Evolutionary conservation across 2,888 invertebrate species (phyloP).

Genomic region (Gastracanthus pulcherrimus): DNA sequence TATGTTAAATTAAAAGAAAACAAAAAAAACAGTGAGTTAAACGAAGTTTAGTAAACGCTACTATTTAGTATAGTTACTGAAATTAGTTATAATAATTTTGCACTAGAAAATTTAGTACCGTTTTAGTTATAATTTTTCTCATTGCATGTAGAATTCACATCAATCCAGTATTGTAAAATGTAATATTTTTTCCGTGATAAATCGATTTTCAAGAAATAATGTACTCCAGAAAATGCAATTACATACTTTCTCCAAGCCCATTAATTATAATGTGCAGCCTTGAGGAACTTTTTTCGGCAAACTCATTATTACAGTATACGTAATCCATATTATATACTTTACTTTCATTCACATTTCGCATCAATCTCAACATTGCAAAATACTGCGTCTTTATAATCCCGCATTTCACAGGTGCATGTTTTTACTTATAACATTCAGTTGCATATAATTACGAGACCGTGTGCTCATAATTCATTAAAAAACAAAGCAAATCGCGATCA

Average conservation of each 20-base stretch:
- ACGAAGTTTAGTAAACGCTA: too few species aligned
- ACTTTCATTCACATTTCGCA: slow-evolving; percentile 28
- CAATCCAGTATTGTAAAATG: not conserved
- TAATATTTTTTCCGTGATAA: slow-evolving; percentile 13
- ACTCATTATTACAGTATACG: slow-evolving; percentile 22
- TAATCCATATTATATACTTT: slow-evolving; percentile 23
- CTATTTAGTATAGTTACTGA: too few species aligned
- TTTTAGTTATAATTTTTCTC: too few species aligned
- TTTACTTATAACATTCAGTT: not conserved
- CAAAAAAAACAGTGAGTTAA: too few species aligned
- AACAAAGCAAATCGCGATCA: too few species aligned
- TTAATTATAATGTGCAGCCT: slow-evolving; percentile 43
- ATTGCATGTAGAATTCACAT: not conserved
- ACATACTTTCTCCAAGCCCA: slow-evolving; percentile 30
- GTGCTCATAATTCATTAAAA: too few species aligned
- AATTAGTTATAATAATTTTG: too few species aligned
- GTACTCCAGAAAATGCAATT: slow-evolving; percentile 16
- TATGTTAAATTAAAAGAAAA: too few species aligned
- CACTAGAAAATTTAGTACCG: too few species aligned
- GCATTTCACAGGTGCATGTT: not conserved
- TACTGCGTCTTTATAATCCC: not conserved
- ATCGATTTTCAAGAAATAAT: slow-evolving; percentile 13
- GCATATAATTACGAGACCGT: slow-evolving; percentile 8
- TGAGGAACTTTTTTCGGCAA: slow-evolving; percentile 17
- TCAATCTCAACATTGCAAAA: slow-evolving; percentile 34